phyloP scores from a whole-genome alignment of 1,140 invertebrate species.

The Carcinoscorpius rotundicauda region DNA sequence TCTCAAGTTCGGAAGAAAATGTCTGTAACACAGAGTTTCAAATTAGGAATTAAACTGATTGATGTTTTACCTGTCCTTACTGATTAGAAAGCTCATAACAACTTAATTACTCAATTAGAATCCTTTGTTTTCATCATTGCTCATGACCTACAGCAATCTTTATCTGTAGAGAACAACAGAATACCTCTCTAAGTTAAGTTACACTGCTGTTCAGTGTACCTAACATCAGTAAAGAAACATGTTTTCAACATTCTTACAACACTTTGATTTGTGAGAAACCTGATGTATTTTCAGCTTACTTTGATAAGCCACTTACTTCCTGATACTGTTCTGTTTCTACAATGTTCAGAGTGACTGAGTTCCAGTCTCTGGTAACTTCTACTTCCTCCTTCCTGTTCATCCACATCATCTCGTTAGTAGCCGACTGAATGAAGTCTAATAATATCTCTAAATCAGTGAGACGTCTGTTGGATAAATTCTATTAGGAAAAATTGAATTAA shows the following conservation, averaged over 20 bases:
- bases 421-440: constrained; percentile 86
- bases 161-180: no score
- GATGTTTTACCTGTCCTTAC: no score
- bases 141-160: no score
- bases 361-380: constrained; percentile 91
- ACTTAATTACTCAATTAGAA: background rate
- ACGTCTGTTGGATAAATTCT: constrained; percentile 66
- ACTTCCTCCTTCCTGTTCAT: constrained; percentile 90
- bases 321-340: constrained; percentile 87
- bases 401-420: constrained; percentile 90
- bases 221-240: background rate
- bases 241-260: background rate
- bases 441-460: constrained; percentile 82
- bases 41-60: no score
- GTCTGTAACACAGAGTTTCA: constrained; percentile 42
- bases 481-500: constrained; percentile 3
- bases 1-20: constrained; percentile 88
- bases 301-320: constrained; percentile 52
- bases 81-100: background rate
- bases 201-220: no score
- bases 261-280: background rate
- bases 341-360: constrained; percentile 80
- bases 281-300: background rate
- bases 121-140: background rate
- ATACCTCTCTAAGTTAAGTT: no score